phyloP scores from a whole-genome alignment of 2,888 invertebrate species.

The Biston betularia region DNA sequence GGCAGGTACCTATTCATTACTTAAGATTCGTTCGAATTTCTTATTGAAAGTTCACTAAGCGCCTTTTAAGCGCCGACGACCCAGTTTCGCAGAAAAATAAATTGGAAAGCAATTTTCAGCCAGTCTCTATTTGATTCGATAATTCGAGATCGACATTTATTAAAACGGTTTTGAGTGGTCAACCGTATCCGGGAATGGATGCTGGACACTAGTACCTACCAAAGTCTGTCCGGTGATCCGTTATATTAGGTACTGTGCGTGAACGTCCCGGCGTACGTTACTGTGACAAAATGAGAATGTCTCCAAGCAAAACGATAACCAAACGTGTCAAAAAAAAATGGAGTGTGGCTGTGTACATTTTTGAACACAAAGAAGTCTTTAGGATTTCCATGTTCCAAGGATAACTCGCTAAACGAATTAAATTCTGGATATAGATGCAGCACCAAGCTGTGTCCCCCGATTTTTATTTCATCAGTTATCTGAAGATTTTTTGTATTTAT shows the following conservation, averaged over 20 bases:
- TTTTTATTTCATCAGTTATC: too few relatives aligned
- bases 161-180: slow-evolving; percentile 55
- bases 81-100: slow-evolving; percentile 29
- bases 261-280: too few relatives aligned
- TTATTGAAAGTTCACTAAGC: slow-evolving; percentile 15
- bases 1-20: slow-evolving; percentile 18
- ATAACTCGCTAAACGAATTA: too few relatives aligned
- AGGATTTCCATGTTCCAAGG: too few relatives aligned
- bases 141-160: slow-evolving; percentile 58
- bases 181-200: slow-evolving; percentile 9
- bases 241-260: too few relatives aligned
- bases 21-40: slow-evolving; percentile 6
- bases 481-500: too few relatives aligned
- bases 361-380: too few relatives aligned
- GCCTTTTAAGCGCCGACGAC: slow-evolving; percentile 34
- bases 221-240: neutral
- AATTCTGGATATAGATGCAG: too few relatives aligned
- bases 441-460: too few relatives aligned
- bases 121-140: slow-evolving; percentile 58
- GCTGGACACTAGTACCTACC: neutral
- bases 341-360: too few relatives aligned
- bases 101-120: slow-evolving; percentile 56
- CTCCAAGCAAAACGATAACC: neutral
- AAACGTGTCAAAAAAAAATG: neutral
- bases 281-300: slow-evolving; percentile 3